Conservation (phyloP, 2,113 vertebrate species). For the Tonatia bakeri region DNA sequence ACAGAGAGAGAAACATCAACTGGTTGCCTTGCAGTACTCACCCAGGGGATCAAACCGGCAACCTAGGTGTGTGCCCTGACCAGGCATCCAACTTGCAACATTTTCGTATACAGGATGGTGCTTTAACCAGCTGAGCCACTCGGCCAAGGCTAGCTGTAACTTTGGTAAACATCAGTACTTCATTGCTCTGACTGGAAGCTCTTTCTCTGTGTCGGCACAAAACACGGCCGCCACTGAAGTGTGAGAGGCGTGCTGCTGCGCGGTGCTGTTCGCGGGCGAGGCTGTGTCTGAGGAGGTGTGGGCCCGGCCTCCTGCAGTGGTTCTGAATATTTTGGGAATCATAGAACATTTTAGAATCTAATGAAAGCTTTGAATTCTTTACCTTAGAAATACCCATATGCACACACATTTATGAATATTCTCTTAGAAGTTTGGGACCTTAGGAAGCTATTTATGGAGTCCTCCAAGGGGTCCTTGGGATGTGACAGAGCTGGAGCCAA, state of each 20-base stretch:
- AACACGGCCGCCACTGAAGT: neutral
- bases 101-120: too few species aligned
- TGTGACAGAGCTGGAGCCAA: neutral
- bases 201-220: neutral
- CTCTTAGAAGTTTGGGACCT: neutral
- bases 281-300: neutral
- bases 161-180: neutral
- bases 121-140: too few species aligned
- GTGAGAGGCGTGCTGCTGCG: neutral
- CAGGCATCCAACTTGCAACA: too few species aligned
- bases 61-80: too few species aligned
- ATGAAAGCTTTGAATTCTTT: neutral
- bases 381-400: neutral
- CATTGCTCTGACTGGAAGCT: neutral
- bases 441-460: neutral
- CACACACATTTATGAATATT: neutral
- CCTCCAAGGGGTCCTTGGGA: neutral
- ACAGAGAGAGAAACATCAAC: too few species aligned
- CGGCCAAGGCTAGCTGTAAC: too few species aligned
- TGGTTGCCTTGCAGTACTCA: too few species aligned
- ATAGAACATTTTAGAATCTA: neutral
- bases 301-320: rapidly evolving
- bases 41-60: too few species aligned
- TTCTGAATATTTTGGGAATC: neutral
- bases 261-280: neutral